phyloP scores from a whole-genome alignment of 2,113 vertebrate species.

The Sturnira hondurensis region DNA sequence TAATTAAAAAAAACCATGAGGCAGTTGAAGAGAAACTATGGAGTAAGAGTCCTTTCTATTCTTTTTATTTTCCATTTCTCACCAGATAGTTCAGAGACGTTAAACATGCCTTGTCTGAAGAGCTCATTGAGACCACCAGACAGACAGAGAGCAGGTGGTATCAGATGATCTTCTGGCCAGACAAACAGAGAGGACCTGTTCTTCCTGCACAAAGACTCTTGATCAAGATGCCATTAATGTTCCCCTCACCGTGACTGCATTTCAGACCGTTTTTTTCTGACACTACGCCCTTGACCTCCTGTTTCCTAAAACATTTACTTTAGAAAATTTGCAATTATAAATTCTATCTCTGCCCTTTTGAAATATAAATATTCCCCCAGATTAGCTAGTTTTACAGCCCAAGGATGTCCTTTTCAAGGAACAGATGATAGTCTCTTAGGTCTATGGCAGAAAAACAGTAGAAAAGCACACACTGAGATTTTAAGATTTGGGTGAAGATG shows the following conservation, averaged over 20 bases:
- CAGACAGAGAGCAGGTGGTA: background rate
- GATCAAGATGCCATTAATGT: background rate
- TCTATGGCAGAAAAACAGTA: background rate
- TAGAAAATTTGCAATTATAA: background rate
- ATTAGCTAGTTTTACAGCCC: background rate
- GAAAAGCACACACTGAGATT: background rate
- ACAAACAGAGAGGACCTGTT: background rate
- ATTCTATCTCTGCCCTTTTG: background rate
- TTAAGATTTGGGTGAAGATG: background rate
- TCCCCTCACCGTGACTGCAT: background rate
- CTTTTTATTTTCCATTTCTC: background rate
- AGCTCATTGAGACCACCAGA: background rate
- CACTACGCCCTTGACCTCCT: background rate
- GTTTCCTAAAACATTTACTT: background rate
- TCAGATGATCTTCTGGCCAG: background rate
- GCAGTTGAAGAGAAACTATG: background rate
- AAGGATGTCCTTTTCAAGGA: background rate
- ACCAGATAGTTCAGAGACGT: background rate
- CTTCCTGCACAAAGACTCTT: background rate
- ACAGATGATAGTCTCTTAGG: background rate
- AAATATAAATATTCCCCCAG: background rate
- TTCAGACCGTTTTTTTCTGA: background rate
- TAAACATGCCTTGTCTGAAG: background rate
- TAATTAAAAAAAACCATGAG: background rate
- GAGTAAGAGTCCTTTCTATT: background rate